Evolutionary conservation across 2,888 invertebrate genomes (phyloP).

Genomic region (Panzeria rudis): DNA sequence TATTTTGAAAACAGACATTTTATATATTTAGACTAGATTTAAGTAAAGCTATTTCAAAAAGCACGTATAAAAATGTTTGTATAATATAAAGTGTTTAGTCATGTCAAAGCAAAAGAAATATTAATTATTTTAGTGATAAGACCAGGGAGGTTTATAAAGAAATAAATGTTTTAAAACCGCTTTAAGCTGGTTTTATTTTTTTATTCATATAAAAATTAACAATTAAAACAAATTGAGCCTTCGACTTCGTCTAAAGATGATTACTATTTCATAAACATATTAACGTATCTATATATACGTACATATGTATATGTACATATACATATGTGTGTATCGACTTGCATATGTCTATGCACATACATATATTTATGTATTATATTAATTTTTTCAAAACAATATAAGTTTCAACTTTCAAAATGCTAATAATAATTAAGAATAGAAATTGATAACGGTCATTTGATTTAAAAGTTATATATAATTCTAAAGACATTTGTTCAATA

Average conservation of each 20-base stretch:
- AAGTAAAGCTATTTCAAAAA: neutral
- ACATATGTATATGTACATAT: neutral
- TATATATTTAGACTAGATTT: neutral
- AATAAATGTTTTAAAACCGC: constrained; percentile 75
- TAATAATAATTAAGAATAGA: neutral
- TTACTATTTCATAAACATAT: constrained; percentile 43
- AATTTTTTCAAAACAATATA: constrained; percentile 26
- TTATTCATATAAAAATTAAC: constrained; percentile 20
- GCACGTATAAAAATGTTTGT: neutral
- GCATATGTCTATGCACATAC: neutral
- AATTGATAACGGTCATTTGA: constrained; percentile 77
- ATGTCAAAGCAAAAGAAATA: constrained; percentile 49
- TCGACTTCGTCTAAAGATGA: constrained; percentile 71
- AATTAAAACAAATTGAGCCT: constrained; percentile 67
- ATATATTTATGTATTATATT: neutral
- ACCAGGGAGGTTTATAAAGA: constrained; percentile 32
- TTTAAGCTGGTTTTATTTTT: constrained; percentile 74
- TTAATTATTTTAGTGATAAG: constrained; percentile 65
- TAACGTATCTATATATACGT: neutral
- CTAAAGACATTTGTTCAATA: constrained; percentile 9
- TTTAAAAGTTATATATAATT: neutral
- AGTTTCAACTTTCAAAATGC: constrained; percentile 20
- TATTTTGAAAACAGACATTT: constrained; percentile 22
- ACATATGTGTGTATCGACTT: neutral
- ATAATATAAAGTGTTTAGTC: constrained; percentile 30